Base-by-base conservation (phyloP, 2,797 vertebrate genomes). In the Thunnus albacares region DNA sequence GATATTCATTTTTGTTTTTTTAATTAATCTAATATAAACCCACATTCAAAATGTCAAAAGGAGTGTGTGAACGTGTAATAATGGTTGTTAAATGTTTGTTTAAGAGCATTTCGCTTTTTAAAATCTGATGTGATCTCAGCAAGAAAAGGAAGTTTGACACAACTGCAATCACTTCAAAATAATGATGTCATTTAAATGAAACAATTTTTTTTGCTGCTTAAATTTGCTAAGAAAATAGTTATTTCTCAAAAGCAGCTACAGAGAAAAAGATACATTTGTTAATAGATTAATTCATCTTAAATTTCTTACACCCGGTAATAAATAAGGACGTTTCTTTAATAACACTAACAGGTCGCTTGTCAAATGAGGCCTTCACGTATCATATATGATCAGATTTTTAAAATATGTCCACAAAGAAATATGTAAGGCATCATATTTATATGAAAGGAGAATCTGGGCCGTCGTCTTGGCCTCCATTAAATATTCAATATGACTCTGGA, bases 291-390 rank as follows among this genome's bases (percentile, higher is more conserved):
- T 59, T 75, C 2, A 69, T 30, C 13, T 33, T 10, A 68, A 61
- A 71, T 4, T 2, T 68, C 1, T 20, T 24, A 26, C 45, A 56
- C 3, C 26, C 0, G 17, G 51, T 68, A 41, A 69, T 69, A 63
- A 64, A 75, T 20, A 20, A 65, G 9, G 59, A 75, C 2, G 17
- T 53, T 60, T 61, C 3, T n/a, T 70, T 68, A 20, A 56, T 33
- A 35, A 61, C 30, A 87, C n/a, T 61, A 85, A 89, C 85, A 88
- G 83, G 84, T 87, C 79, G 79, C 78, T 83, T 69, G 47, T 65
- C 2, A 49, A 8, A 30, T 17, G 58, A 71, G 70, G 79, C 88
- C 64, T 84, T 71, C n/a, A 67, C 20, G 5, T 56, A 17, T 18
- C 33, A 10, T 61, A 18, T 41, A 53, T 22, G 12, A 53, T 66